Base-by-base conservation (phyloP, 2,888 invertebrate genomes). In the Chaitophorus viminalis region DNA sequence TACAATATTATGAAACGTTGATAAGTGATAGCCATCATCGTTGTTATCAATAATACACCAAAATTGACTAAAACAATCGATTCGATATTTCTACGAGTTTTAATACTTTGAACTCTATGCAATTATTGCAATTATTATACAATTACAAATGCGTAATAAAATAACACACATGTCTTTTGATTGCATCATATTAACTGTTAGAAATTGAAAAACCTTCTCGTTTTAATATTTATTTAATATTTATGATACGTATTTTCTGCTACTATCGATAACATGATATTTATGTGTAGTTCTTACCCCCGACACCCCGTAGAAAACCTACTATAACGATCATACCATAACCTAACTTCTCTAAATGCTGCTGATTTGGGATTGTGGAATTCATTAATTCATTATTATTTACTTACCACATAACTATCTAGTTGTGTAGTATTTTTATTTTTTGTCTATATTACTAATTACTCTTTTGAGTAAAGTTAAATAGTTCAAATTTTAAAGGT, bases 331-430 rank as follows among this genome's bases (percentile, higher is more conserved):
- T 29, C 76, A 76, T 84, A 84, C 76, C 76, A 76, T 84, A 84
- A 84, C 76, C 84, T 84, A 46, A 84, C 76, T 65, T 83, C 29
- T 65, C 14, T n/a, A n/a, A n/a, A n/a, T n/a, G n/a, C n/a, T n/a
- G n/a, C n/a, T n/a, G n/a, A n/a, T n/a, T n/a, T n/a, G n/a, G 25
- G 17, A 39, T 76, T 1, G 0, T 29, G 29, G 21, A 60, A 75
- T 31, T 31, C 3, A 1, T 1, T 17, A n/a, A n/a, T n/a, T n/a
- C n/a, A 18, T 33, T 33, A 14, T 60, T 60, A 60, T 60, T 60
- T 60, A 60, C 60, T 21, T 21, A 60, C 60, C 60, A 21, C 25
- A 60, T 25, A 2, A 54, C 18, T 54, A 54, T 11, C 18, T 5
- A 9, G 39, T 39, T 25, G 60, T 60, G 21, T 21, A 9, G 60